Evolutionary conservation across 2,888 invertebrate species (phyloP).

Genomic region (Volucella inanis): DNA sequence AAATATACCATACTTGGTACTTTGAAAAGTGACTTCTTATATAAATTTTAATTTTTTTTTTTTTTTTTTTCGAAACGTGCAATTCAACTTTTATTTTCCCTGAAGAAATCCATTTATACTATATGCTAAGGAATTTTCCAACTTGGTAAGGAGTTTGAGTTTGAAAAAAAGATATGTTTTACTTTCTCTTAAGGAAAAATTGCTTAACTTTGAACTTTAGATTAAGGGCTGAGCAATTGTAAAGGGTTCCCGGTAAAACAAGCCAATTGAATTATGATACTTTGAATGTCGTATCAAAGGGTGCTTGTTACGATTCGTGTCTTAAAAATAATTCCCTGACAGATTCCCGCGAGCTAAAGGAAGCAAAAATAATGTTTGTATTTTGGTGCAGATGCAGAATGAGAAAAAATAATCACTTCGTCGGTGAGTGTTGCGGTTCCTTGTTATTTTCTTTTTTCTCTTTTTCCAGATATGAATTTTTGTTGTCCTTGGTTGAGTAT

Average conservation of each 20-base stretch:
- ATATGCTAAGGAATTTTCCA: constrained; percentile 6
- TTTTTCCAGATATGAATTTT: no score
- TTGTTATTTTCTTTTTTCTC: no score
- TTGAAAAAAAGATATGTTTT: constrained; percentile 26
- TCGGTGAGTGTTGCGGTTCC: no score
- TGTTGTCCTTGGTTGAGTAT: no score
- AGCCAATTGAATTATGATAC: constrained; percentile 37
- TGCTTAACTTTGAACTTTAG: constrained; percentile 29
- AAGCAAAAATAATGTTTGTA: no score
- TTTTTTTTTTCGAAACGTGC: no score
- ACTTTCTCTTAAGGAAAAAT: constrained; percentile 27
- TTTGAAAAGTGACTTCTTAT: no score
- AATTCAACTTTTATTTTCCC: constrained; percentile 4
- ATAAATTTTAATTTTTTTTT: no score
- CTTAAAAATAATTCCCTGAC: constrained; percentile 23
- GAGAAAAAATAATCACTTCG: no score
- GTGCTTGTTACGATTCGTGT: constrained; percentile 22
- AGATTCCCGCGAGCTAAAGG: neutral
- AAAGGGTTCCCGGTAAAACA: constrained; percentile 17
- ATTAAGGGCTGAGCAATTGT: constrained; percentile 24
- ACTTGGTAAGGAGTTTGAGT: constrained; percentile 17
- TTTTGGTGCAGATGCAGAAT: no score
- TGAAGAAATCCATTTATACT: constrained; percentile 19
- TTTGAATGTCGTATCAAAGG: neutral
- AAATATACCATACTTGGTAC: no score